Conservation (phyloP, 1,140 invertebrate species). For the Chrysomallon squamiferum region DNA sequence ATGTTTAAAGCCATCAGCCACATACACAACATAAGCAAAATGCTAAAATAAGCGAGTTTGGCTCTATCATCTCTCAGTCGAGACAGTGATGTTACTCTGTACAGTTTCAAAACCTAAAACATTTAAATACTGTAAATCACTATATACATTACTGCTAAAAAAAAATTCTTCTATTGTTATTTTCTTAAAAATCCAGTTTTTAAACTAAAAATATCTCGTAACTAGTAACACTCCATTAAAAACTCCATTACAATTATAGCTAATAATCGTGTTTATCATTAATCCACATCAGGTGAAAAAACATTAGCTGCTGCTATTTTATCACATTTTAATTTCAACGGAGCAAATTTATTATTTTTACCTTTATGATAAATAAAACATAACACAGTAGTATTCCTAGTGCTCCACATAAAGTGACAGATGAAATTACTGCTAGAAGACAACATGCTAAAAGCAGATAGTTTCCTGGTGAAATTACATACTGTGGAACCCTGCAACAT, state of each 20-base stretch:
- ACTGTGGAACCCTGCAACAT: conserved; percentile 10
- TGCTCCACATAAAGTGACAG: conserved; percentile 26
- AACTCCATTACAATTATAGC: too few relatives aligned
- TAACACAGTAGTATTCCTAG: conserved; percentile 21
- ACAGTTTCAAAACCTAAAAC: conserved; percentile 21
- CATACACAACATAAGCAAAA: conserved; percentile 28
- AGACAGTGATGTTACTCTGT: conserved; percentile 4
- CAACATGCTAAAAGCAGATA: not conserved
- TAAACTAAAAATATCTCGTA: too few relatives aligned
- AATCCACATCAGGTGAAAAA: too few relatives aligned
- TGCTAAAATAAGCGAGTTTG: conserved; percentile 24
- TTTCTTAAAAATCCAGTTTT: too few relatives aligned
- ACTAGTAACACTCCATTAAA: too few relatives aligned
- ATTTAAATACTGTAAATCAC: too few relatives aligned
- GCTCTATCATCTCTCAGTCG: conserved; percentile 11
- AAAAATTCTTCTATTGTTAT: too few relatives aligned
- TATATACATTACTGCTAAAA: too few relatives aligned
- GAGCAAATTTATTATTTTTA: too few relatives aligned
- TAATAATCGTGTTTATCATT: too few relatives aligned
- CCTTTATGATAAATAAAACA: conserved; percentile 20
- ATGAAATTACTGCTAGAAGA: conserved; percentile 11
- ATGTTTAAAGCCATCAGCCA: conserved; percentile 28
- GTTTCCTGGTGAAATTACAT: not conserved
- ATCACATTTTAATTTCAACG: too few relatives aligned
- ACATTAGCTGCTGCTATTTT: too few relatives aligned